Evolutionary conservation across 2,797 vertebrate genomes (phyloP).

Genomic region (Phrynocephalus vlangalii): DNA sequence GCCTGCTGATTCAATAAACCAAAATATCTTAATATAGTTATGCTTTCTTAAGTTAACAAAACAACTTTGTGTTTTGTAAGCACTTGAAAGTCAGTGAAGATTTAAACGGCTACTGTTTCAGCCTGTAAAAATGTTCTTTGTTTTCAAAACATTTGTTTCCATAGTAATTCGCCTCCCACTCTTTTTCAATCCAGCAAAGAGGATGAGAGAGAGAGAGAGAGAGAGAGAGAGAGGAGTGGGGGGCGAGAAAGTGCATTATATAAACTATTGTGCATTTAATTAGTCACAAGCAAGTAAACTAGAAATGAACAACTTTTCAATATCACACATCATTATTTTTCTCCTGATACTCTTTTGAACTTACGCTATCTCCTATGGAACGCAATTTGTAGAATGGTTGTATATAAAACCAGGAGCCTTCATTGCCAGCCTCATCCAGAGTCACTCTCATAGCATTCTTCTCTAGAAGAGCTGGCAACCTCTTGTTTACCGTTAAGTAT

Average conservation of each 20-base stretch:
- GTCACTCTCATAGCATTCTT: conserved; percentile 99
- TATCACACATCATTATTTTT: neutral
- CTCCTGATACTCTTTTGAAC: conserved; percentile 57
- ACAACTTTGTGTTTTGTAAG: conserved; percentile 46
- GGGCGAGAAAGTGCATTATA: neutral
- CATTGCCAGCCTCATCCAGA: conserved; percentile 94
- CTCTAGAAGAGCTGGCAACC: conserved; percentile 94
- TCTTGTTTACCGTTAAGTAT: conserved; percentile 98
- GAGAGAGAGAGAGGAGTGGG: neutral
- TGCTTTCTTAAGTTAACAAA: conserved; percentile 28
- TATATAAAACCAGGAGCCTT: conserved; percentile 99
- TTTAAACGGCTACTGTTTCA: conserved; percentile 55
- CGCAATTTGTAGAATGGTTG: conserved; percentile 98
- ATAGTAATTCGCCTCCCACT: conserved; percentile 67
- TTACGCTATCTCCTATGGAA: conserved; percentile 97
- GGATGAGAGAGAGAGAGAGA: neutral
- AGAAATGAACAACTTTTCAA: neutral
- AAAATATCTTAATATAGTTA: conserved; percentile 5
- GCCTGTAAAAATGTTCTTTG: conserved; percentile 46
- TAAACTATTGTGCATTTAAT: conserved; percentile 41
- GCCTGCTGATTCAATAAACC: conserved; percentile 27
- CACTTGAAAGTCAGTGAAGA: conserved; percentile 53
- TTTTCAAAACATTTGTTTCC: conserved; percentile 75
- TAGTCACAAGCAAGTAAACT: conserved; percentile 29
- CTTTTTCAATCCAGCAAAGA: conserved; percentile 50